Percentiles rank a stretch among this genome's conserved stretches.
Conservation (phyloP, 2,113 vertebrate species). For the Rhipidura dahli region DNA sequence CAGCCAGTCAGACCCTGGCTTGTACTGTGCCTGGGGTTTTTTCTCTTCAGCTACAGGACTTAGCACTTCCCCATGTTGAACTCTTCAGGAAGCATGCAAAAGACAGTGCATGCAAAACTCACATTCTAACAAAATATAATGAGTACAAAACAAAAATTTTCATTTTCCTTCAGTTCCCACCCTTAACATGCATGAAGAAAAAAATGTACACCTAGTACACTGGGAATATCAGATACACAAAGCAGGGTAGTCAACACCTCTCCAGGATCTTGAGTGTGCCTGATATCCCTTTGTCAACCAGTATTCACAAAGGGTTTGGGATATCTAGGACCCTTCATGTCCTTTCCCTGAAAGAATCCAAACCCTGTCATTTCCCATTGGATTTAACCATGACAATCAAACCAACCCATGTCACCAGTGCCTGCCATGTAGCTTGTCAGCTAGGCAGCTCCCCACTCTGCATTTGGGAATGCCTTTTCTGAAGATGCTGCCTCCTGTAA, state of each 20-base stretch:
- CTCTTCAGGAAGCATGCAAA: neutral
- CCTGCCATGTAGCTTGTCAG: accelerated
- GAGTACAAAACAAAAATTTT: neutral
- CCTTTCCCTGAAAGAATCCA: neutral
- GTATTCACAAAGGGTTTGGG: accelerated
- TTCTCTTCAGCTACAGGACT: neutral
- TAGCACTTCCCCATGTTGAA: neutral
- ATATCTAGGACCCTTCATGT: neutral
- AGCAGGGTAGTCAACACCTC: neutral
- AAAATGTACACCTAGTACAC: neutral
- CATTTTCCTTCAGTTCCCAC: neutral
- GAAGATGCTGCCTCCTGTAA: neutral
- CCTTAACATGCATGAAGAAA: neutral
- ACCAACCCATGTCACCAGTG: neutral
- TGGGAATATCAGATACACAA: neutral
- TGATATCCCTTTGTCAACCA: neutral
- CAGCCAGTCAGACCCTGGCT: neutral
- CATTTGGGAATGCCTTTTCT: neutral
- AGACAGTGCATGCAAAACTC: neutral
- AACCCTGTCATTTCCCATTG: neutral
- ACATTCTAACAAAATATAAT: neutral
- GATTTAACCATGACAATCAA: neutral
- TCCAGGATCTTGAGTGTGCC: neutral
- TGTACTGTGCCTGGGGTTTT: neutral
- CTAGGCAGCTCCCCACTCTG: neutral